These are phyloP conservation scores for Caracal caracal DNA, from an alignment of 2,113 vertebrate species.

Conservation along the genomic window DNA sequence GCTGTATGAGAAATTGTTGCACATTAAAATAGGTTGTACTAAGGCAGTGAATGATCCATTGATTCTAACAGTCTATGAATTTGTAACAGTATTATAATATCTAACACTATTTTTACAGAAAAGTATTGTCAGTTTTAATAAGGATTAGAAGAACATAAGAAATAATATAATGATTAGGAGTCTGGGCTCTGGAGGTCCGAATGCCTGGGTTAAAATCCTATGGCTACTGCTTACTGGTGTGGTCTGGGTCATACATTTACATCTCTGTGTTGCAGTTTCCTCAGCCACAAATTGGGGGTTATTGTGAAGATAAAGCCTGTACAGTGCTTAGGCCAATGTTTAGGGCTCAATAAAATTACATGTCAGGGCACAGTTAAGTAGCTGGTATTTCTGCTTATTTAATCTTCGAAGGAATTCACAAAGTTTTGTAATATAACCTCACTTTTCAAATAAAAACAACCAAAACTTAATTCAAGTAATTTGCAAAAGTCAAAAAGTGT, in stretches of 20 bases:
- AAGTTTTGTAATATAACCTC: not conserved
- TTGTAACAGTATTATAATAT: not conserved
- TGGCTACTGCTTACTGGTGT: not conserved
- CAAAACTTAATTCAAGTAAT: constrained; percentile 27
- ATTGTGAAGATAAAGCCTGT: constrained; percentile 21
- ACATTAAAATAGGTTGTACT: not conserved
- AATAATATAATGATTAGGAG: not conserved
- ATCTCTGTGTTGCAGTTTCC: not conserved
- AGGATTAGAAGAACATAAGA: not conserved
- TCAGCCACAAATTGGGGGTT: constrained; percentile 40
- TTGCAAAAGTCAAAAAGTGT: constrained; percentile 12
- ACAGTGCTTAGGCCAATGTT: not conserved
- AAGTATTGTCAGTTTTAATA: not conserved
- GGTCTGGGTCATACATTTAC: not conserved
- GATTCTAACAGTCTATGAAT: not conserved
- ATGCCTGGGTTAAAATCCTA: constrained; percentile 2
- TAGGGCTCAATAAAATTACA: not conserved
- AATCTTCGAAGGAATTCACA: constrained; percentile 30
- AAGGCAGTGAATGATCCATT: not conserved
- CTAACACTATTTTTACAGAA: not conserved
- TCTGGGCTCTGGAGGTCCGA: not conserved
- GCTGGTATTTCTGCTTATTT: constrained; percentile 6
- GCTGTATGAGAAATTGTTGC: not conserved
- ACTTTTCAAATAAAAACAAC: not conserved
- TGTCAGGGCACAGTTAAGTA: constrained; percentile 7